Base-by-base conservation (phyloP, 2,888 invertebrate species). In the Acleris literana region DNA sequence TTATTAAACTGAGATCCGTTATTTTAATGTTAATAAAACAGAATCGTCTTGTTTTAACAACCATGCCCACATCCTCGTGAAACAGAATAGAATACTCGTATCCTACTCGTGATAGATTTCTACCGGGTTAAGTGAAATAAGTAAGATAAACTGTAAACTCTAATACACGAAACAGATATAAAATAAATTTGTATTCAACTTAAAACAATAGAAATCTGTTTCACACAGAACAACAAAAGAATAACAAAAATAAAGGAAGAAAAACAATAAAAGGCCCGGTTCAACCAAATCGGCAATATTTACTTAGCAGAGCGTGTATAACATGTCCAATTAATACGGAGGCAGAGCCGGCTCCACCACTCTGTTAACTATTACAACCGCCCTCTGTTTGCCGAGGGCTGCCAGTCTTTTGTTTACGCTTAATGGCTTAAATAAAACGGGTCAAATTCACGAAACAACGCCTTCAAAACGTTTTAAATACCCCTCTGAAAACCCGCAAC, bases 391-490 rank as follows among this genome's bases (percentile, higher is more conserved):
- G 86, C 87, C 76, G 81, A 82, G 83, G 81, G 80, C 83, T 79
- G 81, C 84, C 82, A 87, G 84, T 88, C 90, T 90, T 90, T 91
- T 91, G 89, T 90, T 88, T 88, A 87, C 88, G 88, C 84, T 85
- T 90, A 92, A 91, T 90, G 89, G 87, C 88, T 89, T 87, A 89
- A 90, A 90, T 88, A 89, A 90, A 91, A 91, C 87, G 88, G 90
- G 87, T 85, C 88, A 86, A 89, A 90, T 90, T 88, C 87, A 84
- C 83, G 86, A 86, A 88, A 87, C 87, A 86, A 76, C 76, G 73
- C 77, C 76, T 79, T 74, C 74, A 83, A 88, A 88, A 87, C 82
- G 85, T 81, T 87, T 84, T 81, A 85, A 86, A 84, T 80, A 79
- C 79, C 74, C 77, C 77, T 70, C 68, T 59, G 68, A 71, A 71